Percentiles rank a stretch among this genome's conserved stretches.
phyloP scores from a whole-genome alignment of 2,797 vertebrate genomes.

The Gouania willdenowi region DNA sequence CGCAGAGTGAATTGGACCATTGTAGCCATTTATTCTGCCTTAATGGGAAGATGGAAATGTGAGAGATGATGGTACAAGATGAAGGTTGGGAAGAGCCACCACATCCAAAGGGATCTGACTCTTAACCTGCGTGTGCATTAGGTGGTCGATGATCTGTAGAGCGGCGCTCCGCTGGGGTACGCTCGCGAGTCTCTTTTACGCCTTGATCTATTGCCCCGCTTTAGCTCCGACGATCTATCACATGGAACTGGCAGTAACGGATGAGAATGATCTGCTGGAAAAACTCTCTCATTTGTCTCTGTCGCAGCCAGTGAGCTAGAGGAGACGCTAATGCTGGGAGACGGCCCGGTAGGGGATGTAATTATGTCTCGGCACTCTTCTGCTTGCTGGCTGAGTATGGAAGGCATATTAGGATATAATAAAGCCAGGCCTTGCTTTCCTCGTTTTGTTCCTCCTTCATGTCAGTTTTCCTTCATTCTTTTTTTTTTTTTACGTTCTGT shows the following conservation, averaged over 20 bases:
- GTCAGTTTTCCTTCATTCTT: constrained; percentile 21
- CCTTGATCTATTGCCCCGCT: constrained; percentile 81
- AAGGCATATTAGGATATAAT: constrained; percentile 78
- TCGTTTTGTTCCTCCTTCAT: constrained; percentile 18
- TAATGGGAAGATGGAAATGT: constrained; percentile 58
- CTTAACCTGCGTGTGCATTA: constrained; percentile 77
- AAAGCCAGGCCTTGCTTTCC: constrained; percentile 57
- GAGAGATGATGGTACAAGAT: constrained; percentile 14
- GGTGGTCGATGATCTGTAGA: constrained; percentile 79
- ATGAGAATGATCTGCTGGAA: constrained; percentile 83
- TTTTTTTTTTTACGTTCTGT: constrained; percentile 33
- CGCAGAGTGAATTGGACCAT: constrained; percentile 37
- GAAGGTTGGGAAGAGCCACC: neutral
- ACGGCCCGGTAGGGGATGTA: constrained; percentile 82
- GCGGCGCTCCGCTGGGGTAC: constrained; percentile 68
- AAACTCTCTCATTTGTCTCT: constrained; percentile 87
- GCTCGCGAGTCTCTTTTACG: constrained; percentile 77
- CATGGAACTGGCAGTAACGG: constrained; percentile 83
- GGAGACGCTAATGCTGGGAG: constrained; percentile 82
- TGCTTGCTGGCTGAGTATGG: constrained; percentile 70
- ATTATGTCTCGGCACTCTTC: constrained; percentile 81
- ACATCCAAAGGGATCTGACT: constrained; percentile 74
- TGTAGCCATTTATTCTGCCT: constrained; percentile 66
- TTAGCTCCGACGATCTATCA: constrained; percentile 77
- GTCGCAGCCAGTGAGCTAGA: constrained; percentile 81